Conservation (phyloP, 2,113 vertebrate genomes). For the Steatornis caripensis region DNA sequence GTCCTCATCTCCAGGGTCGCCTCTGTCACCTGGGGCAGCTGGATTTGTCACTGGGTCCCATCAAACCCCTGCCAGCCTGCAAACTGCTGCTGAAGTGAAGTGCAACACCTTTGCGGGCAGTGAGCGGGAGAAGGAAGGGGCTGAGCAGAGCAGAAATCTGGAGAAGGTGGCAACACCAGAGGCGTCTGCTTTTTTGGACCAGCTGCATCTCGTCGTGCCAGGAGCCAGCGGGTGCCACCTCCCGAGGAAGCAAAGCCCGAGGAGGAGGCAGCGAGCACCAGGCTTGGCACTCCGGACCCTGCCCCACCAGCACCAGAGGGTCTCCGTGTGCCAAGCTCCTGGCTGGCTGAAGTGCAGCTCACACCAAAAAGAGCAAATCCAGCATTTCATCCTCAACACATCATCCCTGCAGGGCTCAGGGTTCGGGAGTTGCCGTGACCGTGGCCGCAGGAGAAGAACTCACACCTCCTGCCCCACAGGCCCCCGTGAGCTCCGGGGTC, state of each 20-base stretch:
- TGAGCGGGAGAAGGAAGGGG: fast-evolving
- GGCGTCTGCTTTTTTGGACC: fast-evolving
- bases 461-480: fast-evolving
- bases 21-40: background rate
- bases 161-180: background rate
- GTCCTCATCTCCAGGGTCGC: background rate
- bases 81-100: background rate
- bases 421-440: fast-evolving
- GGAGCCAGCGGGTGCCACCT: fast-evolving
- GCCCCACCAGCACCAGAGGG: fast-evolving
- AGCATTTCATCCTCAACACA: background rate
- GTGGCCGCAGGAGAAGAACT: background rate
- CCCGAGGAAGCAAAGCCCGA: background rate
- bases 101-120: background rate
- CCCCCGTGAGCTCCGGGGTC: background rate
- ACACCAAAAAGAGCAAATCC: background rate
- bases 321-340: fast-evolving
- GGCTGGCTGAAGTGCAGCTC: background rate
- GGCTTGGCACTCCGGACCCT: fast-evolving
- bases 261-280: fast-evolving
- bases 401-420: fast-evolving
- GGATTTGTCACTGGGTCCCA: background rate
- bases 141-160: background rate
- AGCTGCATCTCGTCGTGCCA: fast-evolving
- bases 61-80: background rate